A percentile compares a stretch with the other conserved stretches of the same genome.
Evolutionary conservation across 2,113 vertebrate genomes (phyloP).

Genomic region (Pimephales promelas): DNA sequence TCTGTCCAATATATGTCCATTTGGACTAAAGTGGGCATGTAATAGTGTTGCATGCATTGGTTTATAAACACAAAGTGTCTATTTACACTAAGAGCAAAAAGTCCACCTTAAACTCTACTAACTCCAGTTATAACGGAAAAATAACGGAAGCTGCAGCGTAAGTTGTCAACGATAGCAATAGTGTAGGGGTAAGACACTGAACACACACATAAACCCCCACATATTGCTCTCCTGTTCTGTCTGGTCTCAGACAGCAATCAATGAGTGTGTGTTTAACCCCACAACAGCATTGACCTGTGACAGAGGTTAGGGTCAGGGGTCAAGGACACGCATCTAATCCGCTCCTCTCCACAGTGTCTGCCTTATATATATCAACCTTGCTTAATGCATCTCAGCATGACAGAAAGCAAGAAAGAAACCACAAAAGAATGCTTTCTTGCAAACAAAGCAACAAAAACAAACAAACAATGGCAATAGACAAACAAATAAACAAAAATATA

Average conservation of each 20-base stretch:
- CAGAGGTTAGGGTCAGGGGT: slow-evolving; percentile 11
- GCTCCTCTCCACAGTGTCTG: neutral
- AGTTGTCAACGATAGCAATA: too few relatives aligned
- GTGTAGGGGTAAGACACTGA: too few relatives aligned
- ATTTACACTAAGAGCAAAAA: too few relatives aligned
- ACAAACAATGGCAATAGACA: neutral
- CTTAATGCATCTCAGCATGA: slow-evolving; percentile 11
- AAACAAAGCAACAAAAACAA: neutral
- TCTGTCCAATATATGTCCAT: neutral
- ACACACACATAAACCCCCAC: slow-evolving; percentile 7
- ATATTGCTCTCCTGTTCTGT: neutral
- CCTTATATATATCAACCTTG: neutral
- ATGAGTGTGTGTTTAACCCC: neutral
- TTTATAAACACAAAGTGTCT: neutral
- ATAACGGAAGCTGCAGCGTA: too few relatives aligned
- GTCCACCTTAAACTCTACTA: too few relatives aligned
- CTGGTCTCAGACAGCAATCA: neutral
- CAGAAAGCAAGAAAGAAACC: neutral
- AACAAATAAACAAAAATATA: neutral
- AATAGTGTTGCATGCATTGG: neutral
- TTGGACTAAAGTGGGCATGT: neutral
- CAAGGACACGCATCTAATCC: slow-evolving; percentile 16
- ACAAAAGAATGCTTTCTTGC: too few relatives aligned
- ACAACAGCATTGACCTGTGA: neutral
- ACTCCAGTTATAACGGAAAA: too few relatives aligned